Conservation (phyloP, 2,797 vertebrate genomes). For the Alcedo atthis region DNA sequence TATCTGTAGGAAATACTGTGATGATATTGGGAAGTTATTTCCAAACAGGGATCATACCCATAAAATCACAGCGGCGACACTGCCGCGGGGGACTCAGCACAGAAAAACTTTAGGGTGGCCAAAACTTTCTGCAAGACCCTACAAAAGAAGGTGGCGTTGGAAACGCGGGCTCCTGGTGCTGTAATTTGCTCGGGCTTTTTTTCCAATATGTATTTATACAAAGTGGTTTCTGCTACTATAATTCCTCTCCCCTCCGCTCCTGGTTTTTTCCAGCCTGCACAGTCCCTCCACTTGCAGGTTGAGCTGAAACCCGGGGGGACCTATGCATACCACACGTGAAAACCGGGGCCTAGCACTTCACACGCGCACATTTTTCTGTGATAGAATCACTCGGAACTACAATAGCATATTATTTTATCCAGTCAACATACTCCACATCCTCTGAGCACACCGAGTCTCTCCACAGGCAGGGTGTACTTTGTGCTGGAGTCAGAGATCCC, state of each 20-base stretch:
- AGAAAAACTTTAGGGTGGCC: neutral
- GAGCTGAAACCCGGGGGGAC: slow-evolving; percentile 31
- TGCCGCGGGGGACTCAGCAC: neutral
- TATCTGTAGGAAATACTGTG: slow-evolving; percentile 4
- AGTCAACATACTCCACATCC: neutral
- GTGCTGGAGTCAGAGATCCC: neutral
- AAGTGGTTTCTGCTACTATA: neutral
- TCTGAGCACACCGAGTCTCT: neutral
- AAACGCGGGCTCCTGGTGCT: neutral
- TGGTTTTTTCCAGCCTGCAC: neutral
- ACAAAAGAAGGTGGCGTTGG: neutral
- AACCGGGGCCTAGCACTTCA: slow-evolving; percentile 20
- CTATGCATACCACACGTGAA: neutral
- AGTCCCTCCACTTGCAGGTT: neutral
- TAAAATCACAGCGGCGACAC: neutral
- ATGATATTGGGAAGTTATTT: slow-evolving; percentile 16
- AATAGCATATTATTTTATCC: slow-evolving; percentile 55
- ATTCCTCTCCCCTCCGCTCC: neutral
- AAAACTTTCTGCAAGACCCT: slow-evolving; percentile 1
- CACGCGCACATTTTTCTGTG: slow-evolving; percentile 44
- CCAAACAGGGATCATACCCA: neutral
- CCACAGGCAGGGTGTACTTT: neutral
- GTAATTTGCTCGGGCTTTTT: neutral
- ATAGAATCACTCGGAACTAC: slow-evolving; percentile 49
- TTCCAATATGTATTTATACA: neutral